Conservation (phyloP, 2,888 invertebrate genomes). For the Xestia xanthographa region DNA sequence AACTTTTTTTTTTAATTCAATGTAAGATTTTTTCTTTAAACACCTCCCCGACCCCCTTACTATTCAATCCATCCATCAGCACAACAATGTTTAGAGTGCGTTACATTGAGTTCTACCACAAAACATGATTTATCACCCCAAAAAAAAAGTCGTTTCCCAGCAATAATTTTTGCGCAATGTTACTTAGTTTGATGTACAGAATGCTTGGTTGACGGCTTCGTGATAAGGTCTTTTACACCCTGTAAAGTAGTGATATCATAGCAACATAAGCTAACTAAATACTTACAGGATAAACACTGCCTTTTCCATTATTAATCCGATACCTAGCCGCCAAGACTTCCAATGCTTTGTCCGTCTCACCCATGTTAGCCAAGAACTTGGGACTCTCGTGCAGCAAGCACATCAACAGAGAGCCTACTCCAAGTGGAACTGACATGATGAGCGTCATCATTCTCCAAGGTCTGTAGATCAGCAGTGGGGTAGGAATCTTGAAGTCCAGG, state of each 20-base stretch:
- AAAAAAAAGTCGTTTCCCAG: too few species aligned
- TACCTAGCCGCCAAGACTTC: conserved; percentile 60
- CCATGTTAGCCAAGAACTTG: conserved; percentile 91
- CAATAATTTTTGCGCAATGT: too few species aligned
- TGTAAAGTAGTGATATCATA: neutral
- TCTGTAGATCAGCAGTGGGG: conserved; percentile 82
- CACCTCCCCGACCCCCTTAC: too few species aligned
- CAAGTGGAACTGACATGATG: conserved; percentile 63
- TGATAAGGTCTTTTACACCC: too few species aligned
- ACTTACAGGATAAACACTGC: conserved; percentile 61
- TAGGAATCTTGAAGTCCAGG: conserved; percentile 73
- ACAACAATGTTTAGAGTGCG: too few species aligned
- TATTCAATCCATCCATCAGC: too few species aligned
- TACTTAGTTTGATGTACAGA: too few species aligned
- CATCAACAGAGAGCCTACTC: conserved; percentile 87
- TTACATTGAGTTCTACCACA: too few species aligned
- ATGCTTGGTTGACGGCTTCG: too few species aligned
- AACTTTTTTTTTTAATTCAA: too few species aligned
- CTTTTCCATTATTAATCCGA: conserved; percentile 54
- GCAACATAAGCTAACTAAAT: neutral
- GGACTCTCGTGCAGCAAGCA: conserved; percentile 92
- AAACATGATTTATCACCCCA: too few species aligned
- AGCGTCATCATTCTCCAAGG: conserved; percentile 93
- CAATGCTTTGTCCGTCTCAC: conserved; percentile 89
- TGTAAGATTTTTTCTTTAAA: too few species aligned